Base-by-base conservation (phyloP, 2,797 vertebrate genomes). In the Thaleichthys pacificus region DNA sequence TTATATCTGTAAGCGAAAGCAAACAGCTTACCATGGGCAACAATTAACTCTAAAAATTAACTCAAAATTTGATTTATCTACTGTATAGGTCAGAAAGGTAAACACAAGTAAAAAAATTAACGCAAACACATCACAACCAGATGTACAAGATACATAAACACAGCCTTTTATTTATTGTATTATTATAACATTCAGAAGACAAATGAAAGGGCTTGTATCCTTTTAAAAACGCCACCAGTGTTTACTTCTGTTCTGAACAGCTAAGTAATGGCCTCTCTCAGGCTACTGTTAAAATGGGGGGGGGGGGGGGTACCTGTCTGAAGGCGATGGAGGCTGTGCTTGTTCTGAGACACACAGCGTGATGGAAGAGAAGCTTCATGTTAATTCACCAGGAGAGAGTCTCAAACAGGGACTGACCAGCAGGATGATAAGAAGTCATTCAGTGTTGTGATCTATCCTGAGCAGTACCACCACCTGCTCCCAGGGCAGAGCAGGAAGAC, bases 401-500 rank as follows among this genome's bases (percentile, higher is more conserved):
- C 72, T 75, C 77, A 77, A 82, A 84, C 85, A 84, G 88, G 86
- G 82, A 75, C 76, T 67, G 80, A 77, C 79, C 75, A 80, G 79
- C 78, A 69, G 74, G 61, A 61, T 3, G 2, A 3, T 87, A 87
- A 89, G 88, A 84, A 86, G 87, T 89, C 88, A 88, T 87, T 3
- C 86, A 86, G 80, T 80, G 70, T 89, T 87, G 78, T 89, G 88
- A 91, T 91, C 80, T 85, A 86, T 88, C 72, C 77, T 21, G 68
- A 58, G 19, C 81, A 79, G 89, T 86, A 86, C 89, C 81, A 69
- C 73, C 82, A 84, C 87, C 86, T 81, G 74, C 82, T 88, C 85
- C 78, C 85, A 74, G 87, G 81, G 72, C 71, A 80, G 82, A 80
- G 74, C 61, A 49, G 72, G 24, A 71, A 71, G 79, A 74, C 22